A percentile compares a stretch with the other conserved stretches of the same genome.
Conservation (phyloP, 2,113 vertebrate species). For the Cebus imitator region DNA sequence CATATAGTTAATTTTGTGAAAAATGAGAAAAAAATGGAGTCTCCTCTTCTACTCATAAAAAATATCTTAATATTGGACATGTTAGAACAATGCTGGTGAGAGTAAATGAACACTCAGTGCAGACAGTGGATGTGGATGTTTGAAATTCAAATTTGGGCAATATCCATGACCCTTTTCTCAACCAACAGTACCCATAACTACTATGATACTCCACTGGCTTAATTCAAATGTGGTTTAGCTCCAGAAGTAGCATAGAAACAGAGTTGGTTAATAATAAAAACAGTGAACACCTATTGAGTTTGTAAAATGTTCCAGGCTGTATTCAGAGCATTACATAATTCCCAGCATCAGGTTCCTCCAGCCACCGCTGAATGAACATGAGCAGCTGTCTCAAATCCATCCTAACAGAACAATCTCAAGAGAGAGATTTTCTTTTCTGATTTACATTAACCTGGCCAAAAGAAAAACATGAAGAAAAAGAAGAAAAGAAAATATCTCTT, state of each 20-base stretch:
- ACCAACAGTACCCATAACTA: background rate
- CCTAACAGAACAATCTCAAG: background rate
- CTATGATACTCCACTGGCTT: background rate
- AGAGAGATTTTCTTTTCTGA: background rate
- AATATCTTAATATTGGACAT: background rate
- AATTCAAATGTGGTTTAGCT: background rate
- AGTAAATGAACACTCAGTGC: background rate
- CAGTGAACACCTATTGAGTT: background rate
- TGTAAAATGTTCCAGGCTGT: background rate
- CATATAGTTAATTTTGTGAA: conserved; percentile 3
- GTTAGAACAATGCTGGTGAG: background rate
- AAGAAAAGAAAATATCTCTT: background rate
- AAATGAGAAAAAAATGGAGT: background rate
- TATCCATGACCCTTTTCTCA: background rate
- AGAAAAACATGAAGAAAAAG: background rate
- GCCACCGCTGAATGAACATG: background rate
- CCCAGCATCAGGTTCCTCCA: background rate
- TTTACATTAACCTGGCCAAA: background rate
- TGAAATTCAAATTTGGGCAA: background rate
- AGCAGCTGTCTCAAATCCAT: background rate
- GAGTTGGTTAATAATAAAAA: background rate
- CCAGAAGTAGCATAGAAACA: background rate
- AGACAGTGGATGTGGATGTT: no score
- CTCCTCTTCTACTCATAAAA: background rate
- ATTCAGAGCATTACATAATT: background rate